Evolutionary conservation across 1,140 invertebrate species (phyloP), one percentile per base, ranked within the genome.

Genomic region (Neotoxoptera formosana): DNA sequence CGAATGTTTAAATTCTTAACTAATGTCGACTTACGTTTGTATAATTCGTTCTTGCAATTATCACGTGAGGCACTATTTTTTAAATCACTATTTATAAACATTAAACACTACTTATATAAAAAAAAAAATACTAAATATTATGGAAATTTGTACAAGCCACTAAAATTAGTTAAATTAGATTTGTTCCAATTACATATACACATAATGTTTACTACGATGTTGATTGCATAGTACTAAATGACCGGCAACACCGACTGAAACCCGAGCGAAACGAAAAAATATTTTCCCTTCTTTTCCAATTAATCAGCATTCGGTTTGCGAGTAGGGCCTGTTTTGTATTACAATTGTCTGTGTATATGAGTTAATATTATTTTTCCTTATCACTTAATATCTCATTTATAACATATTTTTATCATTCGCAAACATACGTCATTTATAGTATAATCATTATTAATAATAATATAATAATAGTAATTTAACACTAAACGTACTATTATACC

Each of bases 251-350:
- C n/a, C 9, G 21, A 34, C 48, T 23, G 51, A 53, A 53, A 36
- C 48, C 34, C 23, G 51, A 89, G 48, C 87, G n/a, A 89, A 53
- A 56, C 47, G 45, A 34, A 91, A 41, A 36, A 81, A 7, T 48
- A 41, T 47, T 91, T 91, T 76, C 90, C 90, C 90, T 91, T 23
- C 67, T 83, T 81, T 91, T 91, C 47, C 17, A 48, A 91, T 83
- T 91, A 81, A 91, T 48, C 56, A 51, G 4, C 90, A 83, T 47
- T 45, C 60, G 30, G 30, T 76, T 76, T 76, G 14, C 60, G 90
- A 83, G 90, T 91, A 91, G 90, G 90, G 90, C 67, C n/a, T 47
- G 41, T 83, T 83, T 91, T 76, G 1, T 30, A n/a, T 56, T 89
- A 56, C 48, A 87, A 87, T 48, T 36, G 86, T 20, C 30, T n/a